phyloP scores from a whole-genome alignment of 2,888 invertebrate genomes.

The Caenorhabditis sp. region DNA sequence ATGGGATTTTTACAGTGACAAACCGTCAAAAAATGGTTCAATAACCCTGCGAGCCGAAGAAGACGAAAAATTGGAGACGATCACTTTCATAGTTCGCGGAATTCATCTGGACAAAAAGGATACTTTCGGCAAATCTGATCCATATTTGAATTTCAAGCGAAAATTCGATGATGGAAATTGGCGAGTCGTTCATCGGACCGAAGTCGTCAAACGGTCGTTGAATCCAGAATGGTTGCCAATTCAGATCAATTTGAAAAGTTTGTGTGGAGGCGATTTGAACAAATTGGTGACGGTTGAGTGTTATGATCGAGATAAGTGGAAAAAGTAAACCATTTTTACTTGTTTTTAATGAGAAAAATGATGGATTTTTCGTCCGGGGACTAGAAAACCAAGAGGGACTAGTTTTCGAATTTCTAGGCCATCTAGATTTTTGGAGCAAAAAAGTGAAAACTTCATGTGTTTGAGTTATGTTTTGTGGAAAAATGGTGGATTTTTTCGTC shows the following conservation, averaged over 20 bases:
- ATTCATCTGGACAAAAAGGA: slow-evolving; percentile 61
- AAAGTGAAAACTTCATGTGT: too few species aligned
- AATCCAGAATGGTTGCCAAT: slow-evolving; percentile 76
- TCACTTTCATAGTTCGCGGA: slow-evolving; percentile 29
- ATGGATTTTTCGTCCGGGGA: too few species aligned
- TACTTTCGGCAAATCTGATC: slow-evolving; percentile 65
- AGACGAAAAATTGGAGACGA: slow-evolving; percentile 52
- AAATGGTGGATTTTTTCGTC: slow-evolving; percentile 9
- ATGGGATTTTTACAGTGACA: slow-evolving; percentile 38
- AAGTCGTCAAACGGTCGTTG: slow-evolving; percentile 74
- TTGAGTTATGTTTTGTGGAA: too few species aligned
- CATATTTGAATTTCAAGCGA: slow-evolving; percentile 64
- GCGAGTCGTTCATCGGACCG: slow-evolving; percentile 71
- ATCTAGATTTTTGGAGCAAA: too few species aligned
- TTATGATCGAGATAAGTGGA: slow-evolving; percentile 74
- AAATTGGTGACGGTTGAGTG: slow-evolving; percentile 72
- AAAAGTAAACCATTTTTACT: too few species aligned
- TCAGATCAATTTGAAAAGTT: slow-evolving; percentile 72
- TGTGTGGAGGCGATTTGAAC: slow-evolving; percentile 73
- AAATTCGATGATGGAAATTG: slow-evolving; percentile 58
- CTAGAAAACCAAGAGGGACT: too few species aligned
- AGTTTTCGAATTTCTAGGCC: too few species aligned
- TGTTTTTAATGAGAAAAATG: too few species aligned
- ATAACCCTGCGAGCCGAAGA: slow-evolving; percentile 57
- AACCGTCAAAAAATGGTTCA: slow-evolving; percentile 46